phyloP scores from a whole-genome alignment of 2,888 invertebrate species.

The Ectropis crepuscularia region DNA sequence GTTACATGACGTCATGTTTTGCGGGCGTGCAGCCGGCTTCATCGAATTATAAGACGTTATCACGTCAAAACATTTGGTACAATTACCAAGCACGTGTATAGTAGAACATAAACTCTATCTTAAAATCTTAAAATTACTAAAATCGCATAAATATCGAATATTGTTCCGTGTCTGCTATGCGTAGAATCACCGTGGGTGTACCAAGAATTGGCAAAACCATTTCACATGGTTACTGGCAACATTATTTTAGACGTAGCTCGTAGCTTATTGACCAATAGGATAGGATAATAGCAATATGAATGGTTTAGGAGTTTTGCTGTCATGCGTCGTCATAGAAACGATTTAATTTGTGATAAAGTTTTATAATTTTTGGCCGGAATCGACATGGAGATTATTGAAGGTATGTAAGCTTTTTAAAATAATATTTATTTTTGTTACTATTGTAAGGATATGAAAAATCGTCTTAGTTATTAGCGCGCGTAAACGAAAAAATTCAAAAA shows the following conservation, averaged over 20 bases:
- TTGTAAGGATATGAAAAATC: neutral
- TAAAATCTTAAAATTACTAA: too few relatives aligned
- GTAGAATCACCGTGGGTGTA: too few relatives aligned
- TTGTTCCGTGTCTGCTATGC: too few relatives aligned
- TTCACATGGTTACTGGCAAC: neutral
- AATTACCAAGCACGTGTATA: too few relatives aligned
- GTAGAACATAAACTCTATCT: too few relatives aligned
- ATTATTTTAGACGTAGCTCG: conserved; percentile 15
- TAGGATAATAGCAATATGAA: conserved; percentile 60
- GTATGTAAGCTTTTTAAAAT: conserved; percentile 70
- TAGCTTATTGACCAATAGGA: conserved; percentile 3
- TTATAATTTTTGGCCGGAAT: conserved; percentile 76
- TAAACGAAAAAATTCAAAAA: conserved; percentile 21
- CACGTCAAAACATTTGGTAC: too few relatives aligned
- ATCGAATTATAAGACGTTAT: too few relatives aligned
- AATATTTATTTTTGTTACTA: conserved; percentile 35
- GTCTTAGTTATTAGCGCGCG: neutral
- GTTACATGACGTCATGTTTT: too few relatives aligned
- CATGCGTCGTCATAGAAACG: conserved; percentile 85
- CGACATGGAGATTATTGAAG: conserved; percentile 80
- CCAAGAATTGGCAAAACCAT: too few relatives aligned
- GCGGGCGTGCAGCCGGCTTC: too few relatives aligned
- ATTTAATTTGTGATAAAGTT: conserved; percentile 67
- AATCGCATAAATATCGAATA: too few relatives aligned
- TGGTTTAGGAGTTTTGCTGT: conserved; percentile 66